Conservation (phyloP, 2,113 vertebrate genomes). For the Eonycteris spelaea region DNA sequence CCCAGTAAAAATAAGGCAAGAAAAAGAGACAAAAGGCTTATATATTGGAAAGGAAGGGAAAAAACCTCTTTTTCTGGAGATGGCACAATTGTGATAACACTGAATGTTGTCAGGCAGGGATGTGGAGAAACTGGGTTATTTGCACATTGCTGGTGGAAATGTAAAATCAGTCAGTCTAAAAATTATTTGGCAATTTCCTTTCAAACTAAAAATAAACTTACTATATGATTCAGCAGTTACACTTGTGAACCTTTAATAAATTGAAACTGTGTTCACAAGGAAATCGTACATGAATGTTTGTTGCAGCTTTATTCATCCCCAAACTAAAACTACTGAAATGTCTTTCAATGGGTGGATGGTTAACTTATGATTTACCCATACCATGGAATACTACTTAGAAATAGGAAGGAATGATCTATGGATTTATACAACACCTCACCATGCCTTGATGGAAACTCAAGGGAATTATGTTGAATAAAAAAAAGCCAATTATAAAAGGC, state of each 20-base stretch:
- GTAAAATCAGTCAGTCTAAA: not conserved
- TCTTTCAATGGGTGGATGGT: not conserved
- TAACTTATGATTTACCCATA: not conserved
- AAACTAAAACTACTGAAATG: not conserved
- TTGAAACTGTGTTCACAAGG: not conserved
- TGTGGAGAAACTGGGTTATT: not conserved
- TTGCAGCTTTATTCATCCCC: not conserved
- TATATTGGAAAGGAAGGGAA: not conserved
- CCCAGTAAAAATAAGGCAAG: not conserved
- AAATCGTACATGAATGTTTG: not conserved
- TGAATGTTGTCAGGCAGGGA: not conserved
- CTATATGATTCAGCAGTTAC: not conserved
- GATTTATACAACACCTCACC: not conserved
- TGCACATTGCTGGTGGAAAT: not conserved
- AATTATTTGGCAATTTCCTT: not conserved
- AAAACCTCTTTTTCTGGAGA: not conserved
- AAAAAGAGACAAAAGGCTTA: not conserved
- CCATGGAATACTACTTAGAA: not conserved
- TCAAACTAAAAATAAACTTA: constrained; percentile 1
- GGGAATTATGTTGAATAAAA: not conserved
- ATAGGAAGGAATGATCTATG: not conserved
- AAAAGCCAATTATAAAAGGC: not conserved
- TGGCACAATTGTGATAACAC: not conserved
- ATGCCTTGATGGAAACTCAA: not conserved
- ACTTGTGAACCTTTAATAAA: not conserved